Conservation (phyloP, 2,113 vertebrate genomes). For the Tragelaphus imberbis region DNA sequence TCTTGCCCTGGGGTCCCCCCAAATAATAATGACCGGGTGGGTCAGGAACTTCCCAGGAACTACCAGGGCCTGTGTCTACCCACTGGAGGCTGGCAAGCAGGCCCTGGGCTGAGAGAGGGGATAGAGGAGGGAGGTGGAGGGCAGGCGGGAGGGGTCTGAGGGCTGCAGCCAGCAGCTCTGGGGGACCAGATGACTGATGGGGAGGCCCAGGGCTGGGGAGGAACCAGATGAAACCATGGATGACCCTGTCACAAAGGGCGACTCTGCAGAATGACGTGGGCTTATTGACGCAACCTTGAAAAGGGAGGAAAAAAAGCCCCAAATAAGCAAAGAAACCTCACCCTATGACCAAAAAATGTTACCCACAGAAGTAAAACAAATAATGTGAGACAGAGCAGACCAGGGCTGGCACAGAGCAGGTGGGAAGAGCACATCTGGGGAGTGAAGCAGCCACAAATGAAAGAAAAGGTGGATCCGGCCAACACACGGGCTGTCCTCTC, state of each 20-base stretch:
- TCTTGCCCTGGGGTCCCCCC: not conserved
- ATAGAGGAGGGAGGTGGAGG: not conserved
- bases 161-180: not conserved
- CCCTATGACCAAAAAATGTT: not conserved
- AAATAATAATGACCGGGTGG: not conserved
- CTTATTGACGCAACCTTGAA: not conserved
- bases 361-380: not conserved
- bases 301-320: not conserved
- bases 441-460: not conserved
- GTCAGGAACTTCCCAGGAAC: not conserved
- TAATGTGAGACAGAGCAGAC: accelerated
- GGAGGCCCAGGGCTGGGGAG: too few relatives aligned
- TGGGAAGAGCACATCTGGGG: not conserved
- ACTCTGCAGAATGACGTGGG: not conserved
- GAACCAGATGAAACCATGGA: not conserved
- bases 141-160: not conserved
- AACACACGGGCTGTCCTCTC: not conserved
- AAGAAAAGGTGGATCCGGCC: not conserved
- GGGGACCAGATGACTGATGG: not conserved
- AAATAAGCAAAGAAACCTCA: not conserved
- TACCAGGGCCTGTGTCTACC: not conserved
- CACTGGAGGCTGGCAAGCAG: not conserved
- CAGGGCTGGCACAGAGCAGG: not conserved
- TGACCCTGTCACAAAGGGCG: not conserved
- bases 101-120: not conserved